Percentiles rank a stretch among this genome's conserved stretches.
These are phyloP conservation scores for Saccopteryx leptura DNA, from an alignment of 2,113 vertebrate species.

Conservation along the genomic window DNA sequence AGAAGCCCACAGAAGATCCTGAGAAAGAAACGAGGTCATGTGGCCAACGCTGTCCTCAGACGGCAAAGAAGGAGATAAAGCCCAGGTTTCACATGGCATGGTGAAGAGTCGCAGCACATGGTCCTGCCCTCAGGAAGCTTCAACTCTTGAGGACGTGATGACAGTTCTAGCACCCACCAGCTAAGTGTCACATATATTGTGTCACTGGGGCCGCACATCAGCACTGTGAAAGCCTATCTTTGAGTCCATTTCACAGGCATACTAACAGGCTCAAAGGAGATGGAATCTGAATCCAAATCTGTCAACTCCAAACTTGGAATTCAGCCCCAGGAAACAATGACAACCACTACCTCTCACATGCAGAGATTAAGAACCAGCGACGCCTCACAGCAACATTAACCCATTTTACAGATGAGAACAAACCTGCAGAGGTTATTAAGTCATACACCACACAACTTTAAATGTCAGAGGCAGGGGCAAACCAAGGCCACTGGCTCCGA, in stretches of 20 bases:
- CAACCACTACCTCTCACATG: neutral
- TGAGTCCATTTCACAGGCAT: neutral
- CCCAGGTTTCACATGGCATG: neutral
- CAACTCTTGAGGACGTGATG: neutral
- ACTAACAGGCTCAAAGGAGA: neutral
- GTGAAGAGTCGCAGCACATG: neutral
- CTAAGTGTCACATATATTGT: accelerated
- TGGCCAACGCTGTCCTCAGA: neutral
- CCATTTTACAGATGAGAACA: neutral
- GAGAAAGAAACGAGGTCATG: neutral
- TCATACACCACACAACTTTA: neutral
- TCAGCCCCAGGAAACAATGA: neutral
- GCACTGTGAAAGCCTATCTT: neutral
- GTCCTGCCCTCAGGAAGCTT: neutral
- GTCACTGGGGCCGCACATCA: neutral
- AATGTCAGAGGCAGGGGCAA: neutral
- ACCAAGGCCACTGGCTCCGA: neutral
- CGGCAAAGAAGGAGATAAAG: accelerated
- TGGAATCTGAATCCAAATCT: neutral
- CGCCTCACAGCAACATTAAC: neutral
- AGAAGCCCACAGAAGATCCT: neutral
- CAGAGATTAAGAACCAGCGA: neutral
- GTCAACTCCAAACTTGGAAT: neutral
- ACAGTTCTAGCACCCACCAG: neutral
- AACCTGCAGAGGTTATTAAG: neutral